Evolutionary conservation across 2,888 invertebrate species (phyloP).

Genomic region (Poecilus cupreus): DNA sequence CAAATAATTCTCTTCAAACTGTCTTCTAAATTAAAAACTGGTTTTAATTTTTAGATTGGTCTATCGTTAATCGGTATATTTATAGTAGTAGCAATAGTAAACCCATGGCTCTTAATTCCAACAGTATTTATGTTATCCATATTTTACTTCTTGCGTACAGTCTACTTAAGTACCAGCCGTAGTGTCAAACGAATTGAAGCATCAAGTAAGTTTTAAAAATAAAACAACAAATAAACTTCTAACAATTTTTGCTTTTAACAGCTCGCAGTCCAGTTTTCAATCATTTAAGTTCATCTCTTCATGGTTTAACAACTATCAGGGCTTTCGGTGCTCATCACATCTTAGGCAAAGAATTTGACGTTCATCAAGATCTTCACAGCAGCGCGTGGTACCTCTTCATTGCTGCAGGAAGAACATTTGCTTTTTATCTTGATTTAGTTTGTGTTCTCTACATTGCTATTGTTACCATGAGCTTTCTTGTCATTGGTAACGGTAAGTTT

Average conservation of each 20-base stretch:
- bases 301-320: conserved; percentile 84
- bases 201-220: conserved; percentile 74
- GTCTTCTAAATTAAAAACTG: no score
- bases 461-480: conserved; percentile 90
- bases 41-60: conserved; percentile 75
- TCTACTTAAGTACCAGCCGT: conserved; percentile 83
- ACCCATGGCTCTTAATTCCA: conserved; percentile 80
- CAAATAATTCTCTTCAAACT: no score
- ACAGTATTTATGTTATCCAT: conserved; percentile 78
- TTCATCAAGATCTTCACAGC: conserved; percentile 78
- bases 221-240: not conserved
- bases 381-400: conserved; percentile 85
- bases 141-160: conserved; percentile 79
- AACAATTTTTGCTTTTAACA: conserved; percentile 68
- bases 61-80: conserved; percentile 80
- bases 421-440: conserved; percentile 82
- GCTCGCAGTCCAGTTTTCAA: conserved; percentile 85
- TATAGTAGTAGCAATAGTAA: conserved; percentile 81
- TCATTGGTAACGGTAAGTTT: conserved; percentile 77
- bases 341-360: conserved; percentile 77
- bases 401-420: conserved; percentile 82
- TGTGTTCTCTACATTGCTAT: conserved; percentile 81
- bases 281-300: conserved; percentile 82
- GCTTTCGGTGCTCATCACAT: conserved; percentile 78
- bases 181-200: conserved; percentile 83